A percentile compares a stretch with the other conserved stretches of the same genome.
Evolutionary conservation across 2,113 vertebrate species (phyloP).

Genomic region (Pachycephala philippinensis): DNA sequence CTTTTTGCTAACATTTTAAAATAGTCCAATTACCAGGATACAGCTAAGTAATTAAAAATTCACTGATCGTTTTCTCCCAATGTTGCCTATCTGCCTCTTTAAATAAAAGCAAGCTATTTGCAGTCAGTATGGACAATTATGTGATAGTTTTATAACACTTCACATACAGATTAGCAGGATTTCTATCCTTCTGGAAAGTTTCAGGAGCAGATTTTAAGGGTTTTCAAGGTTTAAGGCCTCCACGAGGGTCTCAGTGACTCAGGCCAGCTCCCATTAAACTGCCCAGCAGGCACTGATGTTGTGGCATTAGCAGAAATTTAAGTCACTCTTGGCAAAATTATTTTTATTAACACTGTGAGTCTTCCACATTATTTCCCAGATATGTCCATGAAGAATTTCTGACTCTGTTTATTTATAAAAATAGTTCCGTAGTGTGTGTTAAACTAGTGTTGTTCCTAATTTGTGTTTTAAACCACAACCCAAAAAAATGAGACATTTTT

Average conservation of each 20-base stretch:
- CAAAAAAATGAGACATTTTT: background rate
- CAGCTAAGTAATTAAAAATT: constrained; percentile 22
- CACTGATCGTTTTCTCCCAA: background rate
- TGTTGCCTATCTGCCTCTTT: background rate
- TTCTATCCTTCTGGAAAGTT: background rate
- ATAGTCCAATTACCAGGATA: background rate
- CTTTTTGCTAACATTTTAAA: constrained; percentile 7
- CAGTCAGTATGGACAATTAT: background rate
- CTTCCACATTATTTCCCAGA: background rate
- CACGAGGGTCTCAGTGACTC: constrained; percentile 55
- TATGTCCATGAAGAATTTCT: background rate
- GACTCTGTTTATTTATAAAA: background rate
- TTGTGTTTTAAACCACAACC: background rate
- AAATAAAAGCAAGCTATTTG: background rate
- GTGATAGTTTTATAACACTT: background rate
- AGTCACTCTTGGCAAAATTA: background rate
- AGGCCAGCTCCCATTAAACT: background rate
- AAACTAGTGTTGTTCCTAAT: background rate
- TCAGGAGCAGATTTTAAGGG: background rate
- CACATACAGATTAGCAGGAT: background rate
- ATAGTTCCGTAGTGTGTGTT: background rate
- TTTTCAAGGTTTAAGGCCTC: constrained; percentile 2
- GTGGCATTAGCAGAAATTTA: background rate
- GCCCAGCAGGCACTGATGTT: background rate
- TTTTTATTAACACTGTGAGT: background rate